These are phyloP conservation scores for Drosophila meridionalis DNA, from an alignment of 2,888 invertebrate species.

Conservation along the genomic window DNA sequence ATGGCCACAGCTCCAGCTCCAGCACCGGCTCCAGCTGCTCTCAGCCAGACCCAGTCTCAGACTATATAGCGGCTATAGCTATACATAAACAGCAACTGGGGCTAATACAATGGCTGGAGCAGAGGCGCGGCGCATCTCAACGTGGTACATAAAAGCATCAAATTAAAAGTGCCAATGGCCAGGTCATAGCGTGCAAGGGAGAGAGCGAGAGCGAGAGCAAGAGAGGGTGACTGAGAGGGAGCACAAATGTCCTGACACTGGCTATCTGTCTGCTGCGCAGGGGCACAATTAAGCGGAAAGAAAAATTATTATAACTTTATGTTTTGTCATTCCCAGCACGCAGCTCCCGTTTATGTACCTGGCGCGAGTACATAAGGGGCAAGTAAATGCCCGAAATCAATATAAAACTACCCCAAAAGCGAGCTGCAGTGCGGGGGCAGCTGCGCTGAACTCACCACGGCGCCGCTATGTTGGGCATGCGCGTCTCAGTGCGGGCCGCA, in stretches of 20 bases:
- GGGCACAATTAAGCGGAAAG: slow-evolving; percentile 82
- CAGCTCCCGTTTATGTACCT: slow-evolving; percentile 29
- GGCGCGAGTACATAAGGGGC: slow-evolving; percentile 28
- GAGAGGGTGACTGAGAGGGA: slow-evolving; percentile 16
- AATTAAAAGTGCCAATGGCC: slow-evolving; percentile 75
- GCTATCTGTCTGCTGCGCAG: slow-evolving; percentile 70
- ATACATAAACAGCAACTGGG: slow-evolving; percentile 20
- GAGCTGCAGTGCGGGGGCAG: slow-evolving; percentile 11
- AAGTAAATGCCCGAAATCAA: slow-evolving; percentile 64
- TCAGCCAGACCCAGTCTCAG: slow-evolving; percentile 25
- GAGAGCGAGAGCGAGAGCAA: slow-evolving; percentile 5
- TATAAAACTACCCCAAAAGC: slow-evolving; percentile 72
- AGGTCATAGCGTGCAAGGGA: slow-evolving; percentile 43
- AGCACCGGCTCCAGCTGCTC: slow-evolving; percentile 24
- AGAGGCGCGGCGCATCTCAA: slow-evolving; percentile 23
- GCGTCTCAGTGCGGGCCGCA: slow-evolving; percentile 18
- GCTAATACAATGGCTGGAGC: slow-evolving; percentile 7
- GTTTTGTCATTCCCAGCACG: slow-evolving; percentile 77
- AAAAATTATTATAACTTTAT: slow-evolving; percentile 83
- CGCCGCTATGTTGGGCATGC: slow-evolving; percentile 54
- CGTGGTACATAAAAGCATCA: slow-evolving; percentile 75
- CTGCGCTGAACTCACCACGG: slow-evolving; percentile 60
- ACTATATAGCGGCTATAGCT: slow-evolving; percentile 28
- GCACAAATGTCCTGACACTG: slow-evolving; percentile 51
- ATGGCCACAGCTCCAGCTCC: slow-evolving; percentile 47